Evolutionary conservation across 2,888 invertebrate genomes (phyloP).

Genomic region (Flabesymbios commensalis): DNA sequence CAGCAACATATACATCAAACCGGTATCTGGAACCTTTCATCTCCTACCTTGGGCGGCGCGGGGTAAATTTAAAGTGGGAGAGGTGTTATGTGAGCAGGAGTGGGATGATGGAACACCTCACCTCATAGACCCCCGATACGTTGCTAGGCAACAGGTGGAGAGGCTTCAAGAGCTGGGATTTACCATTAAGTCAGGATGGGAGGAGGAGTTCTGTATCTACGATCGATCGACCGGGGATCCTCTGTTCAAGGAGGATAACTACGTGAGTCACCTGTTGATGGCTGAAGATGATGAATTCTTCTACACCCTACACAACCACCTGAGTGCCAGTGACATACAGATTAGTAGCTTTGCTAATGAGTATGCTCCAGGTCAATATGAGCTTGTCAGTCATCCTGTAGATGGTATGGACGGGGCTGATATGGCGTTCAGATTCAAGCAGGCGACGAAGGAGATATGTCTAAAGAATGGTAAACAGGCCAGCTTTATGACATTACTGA

Average conservation of each 20-base stretch:
- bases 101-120: constrained; percentile 11
- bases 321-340: constrained; percentile 5
- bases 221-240: background rate
- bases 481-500: constrained; percentile 23
- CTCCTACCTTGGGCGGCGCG: constrained; percentile 17
- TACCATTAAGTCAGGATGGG: constrained; percentile 5
- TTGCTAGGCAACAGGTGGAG: constrained; percentile 15
- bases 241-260: background rate
- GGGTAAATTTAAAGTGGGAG: constrained; percentile 14
- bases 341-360: constrained; percentile 1
- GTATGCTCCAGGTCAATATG: constrained; percentile 17
- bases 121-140: constrained; percentile 15
- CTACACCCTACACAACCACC: background rate
- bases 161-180: constrained; percentile 15
- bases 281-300: too few relatives aligned
- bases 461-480: constrained; percentile 6
- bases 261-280: too few relatives aligned
- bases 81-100: constrained; percentile 22
- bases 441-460: constrained; percentile 20
- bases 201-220: background rate
- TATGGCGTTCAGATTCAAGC: constrained; percentile 11
- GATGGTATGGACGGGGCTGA: constrained; percentile 16
- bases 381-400: constrained; percentile 11
- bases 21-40: constrained; percentile 11
- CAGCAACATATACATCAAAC: background rate